A percentile compares a stretch with the other conserved stretches of the same genome.
Evolutionary conservation across 2,113 vertebrate species (phyloP).

Genomic region (Melanocharis versteri): DNA sequence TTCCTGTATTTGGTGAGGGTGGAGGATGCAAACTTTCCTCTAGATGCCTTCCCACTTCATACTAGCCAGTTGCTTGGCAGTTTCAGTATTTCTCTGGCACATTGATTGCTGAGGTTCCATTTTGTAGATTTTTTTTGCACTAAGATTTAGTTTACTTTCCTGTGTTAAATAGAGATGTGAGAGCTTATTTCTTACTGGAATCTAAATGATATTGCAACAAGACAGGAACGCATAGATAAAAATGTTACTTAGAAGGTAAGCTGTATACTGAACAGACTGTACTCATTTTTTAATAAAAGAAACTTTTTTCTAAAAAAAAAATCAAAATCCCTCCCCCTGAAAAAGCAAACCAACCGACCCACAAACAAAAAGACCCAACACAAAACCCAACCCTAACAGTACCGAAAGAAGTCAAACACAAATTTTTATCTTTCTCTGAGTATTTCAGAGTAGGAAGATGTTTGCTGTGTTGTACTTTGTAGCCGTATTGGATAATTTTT

Average conservation of each 20-base stretch:
- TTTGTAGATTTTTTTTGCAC: background rate
- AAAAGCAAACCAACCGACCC: background rate
- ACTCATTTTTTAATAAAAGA: background rate
- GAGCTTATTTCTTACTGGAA: background rate
- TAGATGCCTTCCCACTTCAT: background rate
- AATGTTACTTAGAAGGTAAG: background rate
- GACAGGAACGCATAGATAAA: background rate
- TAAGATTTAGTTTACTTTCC: background rate
- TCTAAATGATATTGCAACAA: background rate
- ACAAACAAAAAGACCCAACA: background rate
- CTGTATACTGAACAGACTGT: background rate
- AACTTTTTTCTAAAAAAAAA: background rate
- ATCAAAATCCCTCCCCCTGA: accelerated
- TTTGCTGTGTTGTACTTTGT: background rate
- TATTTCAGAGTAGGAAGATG: background rate
- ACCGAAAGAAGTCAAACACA: background rate
- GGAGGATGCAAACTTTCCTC: background rate
- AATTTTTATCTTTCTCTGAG: background rate
- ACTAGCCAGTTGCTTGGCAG: background rate
- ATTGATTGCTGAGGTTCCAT: background rate
- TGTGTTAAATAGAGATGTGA: background rate
- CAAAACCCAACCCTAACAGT: background rate
- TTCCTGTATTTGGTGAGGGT: background rate
- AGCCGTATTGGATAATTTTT: background rate
- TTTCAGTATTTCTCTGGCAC: background rate